These are phyloP conservation scores for Pteria penguin DNA, from an alignment of 2,888 invertebrate genomes.

Conservation along the genomic window DNA sequence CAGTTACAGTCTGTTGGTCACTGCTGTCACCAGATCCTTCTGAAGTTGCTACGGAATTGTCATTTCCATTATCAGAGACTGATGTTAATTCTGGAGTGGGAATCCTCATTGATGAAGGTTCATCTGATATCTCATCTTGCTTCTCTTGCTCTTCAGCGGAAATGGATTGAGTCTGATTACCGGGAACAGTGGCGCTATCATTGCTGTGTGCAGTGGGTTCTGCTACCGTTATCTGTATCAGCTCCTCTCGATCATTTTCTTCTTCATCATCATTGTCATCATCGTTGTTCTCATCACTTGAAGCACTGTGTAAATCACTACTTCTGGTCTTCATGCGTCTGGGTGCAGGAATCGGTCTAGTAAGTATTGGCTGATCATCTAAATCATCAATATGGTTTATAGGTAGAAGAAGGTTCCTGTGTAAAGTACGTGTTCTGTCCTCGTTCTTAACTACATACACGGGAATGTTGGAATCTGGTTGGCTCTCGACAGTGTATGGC, in stretches of 20 bases:
- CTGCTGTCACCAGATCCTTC: neutral
- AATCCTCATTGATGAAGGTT: neutral
- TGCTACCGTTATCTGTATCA: neutral
- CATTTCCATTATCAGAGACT: neutral
- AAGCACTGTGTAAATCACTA: neutral
- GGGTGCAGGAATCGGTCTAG: neutral
- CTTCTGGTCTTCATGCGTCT: neutral
- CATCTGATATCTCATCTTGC: neutral
- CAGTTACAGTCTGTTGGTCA: neutral
- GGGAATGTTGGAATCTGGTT: neutral
- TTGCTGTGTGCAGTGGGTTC: no score
- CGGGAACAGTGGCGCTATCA: neutral
- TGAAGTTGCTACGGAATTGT: neutral
- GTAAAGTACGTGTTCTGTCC: neutral
- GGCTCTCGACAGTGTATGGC: neutral
- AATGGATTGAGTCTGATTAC: neutral
- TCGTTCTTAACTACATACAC: neutral
- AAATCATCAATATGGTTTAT: neutral
- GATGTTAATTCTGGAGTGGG: neutral
- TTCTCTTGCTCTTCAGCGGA: neutral
- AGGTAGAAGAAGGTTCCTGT: neutral
- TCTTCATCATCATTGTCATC: neutral
- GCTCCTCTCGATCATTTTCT: neutral
- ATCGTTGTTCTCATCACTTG: neutral
- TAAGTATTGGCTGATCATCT: no score